Evolutionary conservation across 2,888 invertebrate species (phyloP).

Genomic region (Stenotaenia linearis): DNA sequence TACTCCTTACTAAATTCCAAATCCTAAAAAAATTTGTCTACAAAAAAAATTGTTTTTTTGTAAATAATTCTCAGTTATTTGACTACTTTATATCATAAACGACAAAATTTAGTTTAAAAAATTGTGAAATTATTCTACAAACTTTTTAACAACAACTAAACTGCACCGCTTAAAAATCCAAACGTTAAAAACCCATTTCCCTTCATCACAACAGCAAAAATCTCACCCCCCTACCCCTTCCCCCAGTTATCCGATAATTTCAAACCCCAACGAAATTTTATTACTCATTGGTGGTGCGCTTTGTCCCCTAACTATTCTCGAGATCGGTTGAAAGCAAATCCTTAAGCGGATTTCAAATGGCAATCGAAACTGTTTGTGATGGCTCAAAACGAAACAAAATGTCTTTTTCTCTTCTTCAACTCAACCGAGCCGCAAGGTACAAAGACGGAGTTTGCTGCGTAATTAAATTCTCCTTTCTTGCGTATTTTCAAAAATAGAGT

Average conservation of each 20-base stretch:
- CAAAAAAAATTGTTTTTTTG: no score
- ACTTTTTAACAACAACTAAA: no score
- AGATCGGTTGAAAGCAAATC: background rate
- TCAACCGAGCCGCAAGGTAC: background rate
- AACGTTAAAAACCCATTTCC: no score
- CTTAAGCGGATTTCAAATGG: constrained; percentile 4
- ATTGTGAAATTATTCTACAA: no score
- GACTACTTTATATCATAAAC: no score
- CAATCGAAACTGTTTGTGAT: constrained; percentile 4
- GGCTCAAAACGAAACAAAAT: background rate
- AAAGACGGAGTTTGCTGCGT: background rate
- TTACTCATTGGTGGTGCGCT: background rate
- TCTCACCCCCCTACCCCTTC: no score
- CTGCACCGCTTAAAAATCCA: no score
- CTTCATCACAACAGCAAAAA: background rate
- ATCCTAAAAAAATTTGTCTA: no score
- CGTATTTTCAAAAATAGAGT: background rate
- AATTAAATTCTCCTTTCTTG: background rate
- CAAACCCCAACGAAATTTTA: background rate
- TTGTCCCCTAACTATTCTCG: background rate
- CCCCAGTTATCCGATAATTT: background rate
- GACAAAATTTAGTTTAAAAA: no score
- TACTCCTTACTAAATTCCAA: no score
- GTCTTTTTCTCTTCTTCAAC: background rate
- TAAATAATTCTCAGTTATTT: no score